Conservation (phyloP, 2,113 vertebrate species). For the Mesitornis unicolor region DNA sequence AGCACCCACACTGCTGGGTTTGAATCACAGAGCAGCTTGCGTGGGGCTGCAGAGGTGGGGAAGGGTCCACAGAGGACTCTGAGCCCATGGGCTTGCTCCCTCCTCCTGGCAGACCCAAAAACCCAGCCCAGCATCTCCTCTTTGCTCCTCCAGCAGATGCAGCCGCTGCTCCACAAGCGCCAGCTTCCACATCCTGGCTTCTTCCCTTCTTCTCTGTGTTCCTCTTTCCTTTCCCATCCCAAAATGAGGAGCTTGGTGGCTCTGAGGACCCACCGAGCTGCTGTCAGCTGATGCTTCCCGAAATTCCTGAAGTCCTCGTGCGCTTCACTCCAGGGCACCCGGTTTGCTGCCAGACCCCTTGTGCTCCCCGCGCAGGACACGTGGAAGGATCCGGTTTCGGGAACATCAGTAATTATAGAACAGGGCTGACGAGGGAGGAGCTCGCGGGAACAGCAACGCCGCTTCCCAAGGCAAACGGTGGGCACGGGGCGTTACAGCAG, state of each 20-base stretch:
- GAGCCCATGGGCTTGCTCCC: fast-evolving
- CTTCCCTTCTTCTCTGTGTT: background rate
- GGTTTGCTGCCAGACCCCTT: background rate
- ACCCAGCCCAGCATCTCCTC: background rate
- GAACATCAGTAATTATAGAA: constrained; percentile 65
- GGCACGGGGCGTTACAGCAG: background rate
- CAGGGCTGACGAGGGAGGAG: background rate
- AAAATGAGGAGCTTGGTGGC: background rate
- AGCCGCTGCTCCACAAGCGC: background rate
- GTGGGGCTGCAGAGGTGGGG: background rate
- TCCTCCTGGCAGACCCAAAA: background rate
- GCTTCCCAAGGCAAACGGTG: background rate
- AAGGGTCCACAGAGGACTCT: background rate
- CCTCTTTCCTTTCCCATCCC: background rate
- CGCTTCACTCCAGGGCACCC: background rate
- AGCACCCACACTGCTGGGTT: fast-evolving
- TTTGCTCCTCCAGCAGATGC: background rate
- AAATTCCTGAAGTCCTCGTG: background rate
- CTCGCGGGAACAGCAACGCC: background rate
- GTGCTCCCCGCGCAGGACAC: background rate
- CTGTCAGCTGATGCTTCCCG: background rate
- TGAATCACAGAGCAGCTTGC: background rate
- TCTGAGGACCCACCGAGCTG: background rate
- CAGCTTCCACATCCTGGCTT: background rate
- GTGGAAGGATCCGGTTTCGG: constrained; percentile 38